A percentile compares a stretch with the other conserved stretches of the same genome.
Evolutionary conservation across 1,140 invertebrate species (phyloP).

Genomic region (Lepidurus arcticus): DNA sequence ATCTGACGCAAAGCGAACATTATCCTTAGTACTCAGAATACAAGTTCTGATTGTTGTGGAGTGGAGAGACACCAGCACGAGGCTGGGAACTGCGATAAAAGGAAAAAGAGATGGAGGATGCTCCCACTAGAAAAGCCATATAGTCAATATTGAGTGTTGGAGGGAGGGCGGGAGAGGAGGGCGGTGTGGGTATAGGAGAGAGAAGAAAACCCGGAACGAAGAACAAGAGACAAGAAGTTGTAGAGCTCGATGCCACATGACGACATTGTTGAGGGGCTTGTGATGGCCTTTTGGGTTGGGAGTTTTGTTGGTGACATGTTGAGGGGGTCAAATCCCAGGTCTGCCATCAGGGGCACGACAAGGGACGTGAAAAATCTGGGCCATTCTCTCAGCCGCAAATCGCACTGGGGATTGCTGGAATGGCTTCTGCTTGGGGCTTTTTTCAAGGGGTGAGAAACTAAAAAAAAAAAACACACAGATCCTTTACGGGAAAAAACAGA

Average conservation of each 20-base stretch:
- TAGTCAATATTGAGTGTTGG: slow-evolving; percentile 15
- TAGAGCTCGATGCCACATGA: slow-evolving; percentile 1
- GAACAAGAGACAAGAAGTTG: not conserved
- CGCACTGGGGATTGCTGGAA: slow-evolving; percentile 13
- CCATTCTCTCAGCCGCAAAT: slow-evolving; percentile 21
- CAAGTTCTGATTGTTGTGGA: not conserved
- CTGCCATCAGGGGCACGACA: slow-evolving; percentile 20
- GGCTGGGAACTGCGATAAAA: not conserved
- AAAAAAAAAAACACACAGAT: not conserved
- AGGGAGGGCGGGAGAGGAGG: not conserved
- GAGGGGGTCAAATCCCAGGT: slow-evolving; percentile 17
- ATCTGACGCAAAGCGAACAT: slow-evolving; percentile 21
- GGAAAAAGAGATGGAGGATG: slow-evolving; percentile 18
- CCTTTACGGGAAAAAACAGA: not conserved
- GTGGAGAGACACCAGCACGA: not conserved
- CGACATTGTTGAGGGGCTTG: slow-evolving; percentile 13
- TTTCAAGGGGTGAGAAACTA: not conserved
- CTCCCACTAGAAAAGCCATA: slow-evolving; percentile 6
- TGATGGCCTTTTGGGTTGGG: slow-evolving; percentile 13
- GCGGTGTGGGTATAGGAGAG: not conserved
- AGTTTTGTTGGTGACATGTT: slow-evolving; percentile 17
- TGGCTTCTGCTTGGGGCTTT: slow-evolving; percentile 17
- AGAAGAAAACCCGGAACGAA: not conserved
- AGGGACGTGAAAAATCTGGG: slow-evolving; percentile 21
- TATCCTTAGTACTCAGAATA: slow-evolving; percentile 22